These are phyloP conservation scores for Gasterosteus nipponicus DNA, from an alignment of 2,113 vertebrate genomes.

Conservation along the genomic window DNA sequence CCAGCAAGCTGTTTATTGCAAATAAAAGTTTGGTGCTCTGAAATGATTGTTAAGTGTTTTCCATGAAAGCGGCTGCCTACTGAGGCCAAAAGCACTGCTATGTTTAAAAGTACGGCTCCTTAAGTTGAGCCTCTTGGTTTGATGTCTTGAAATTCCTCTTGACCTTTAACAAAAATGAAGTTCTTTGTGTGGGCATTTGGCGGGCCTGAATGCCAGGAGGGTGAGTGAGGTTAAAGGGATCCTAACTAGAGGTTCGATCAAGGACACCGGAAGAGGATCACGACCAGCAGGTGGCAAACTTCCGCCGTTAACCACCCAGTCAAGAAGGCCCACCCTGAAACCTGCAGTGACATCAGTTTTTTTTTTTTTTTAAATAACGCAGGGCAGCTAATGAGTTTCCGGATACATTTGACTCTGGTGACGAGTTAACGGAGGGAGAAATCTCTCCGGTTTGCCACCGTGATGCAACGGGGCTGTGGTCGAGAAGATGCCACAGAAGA, in stretches of 20 bases:
- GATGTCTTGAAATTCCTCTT: slow-evolving; percentile 26
- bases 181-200: slow-evolving; percentile 26
- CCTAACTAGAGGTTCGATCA: slow-evolving; percentile 18
- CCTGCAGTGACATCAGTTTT: slow-evolving; percentile 76
- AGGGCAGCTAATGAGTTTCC: slow-evolving; percentile 36
- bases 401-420: slow-evolving; percentile 27
- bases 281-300: slow-evolving; percentile 80
- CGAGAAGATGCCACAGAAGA: background rate
- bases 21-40: too few species aligned
- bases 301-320: slow-evolving; percentile 53
- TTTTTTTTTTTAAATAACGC: slow-evolving; percentile 48
- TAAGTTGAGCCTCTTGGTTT: slow-evolving; percentile 15
- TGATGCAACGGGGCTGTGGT: slow-evolving; percentile 7
- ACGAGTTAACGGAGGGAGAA: slow-evolving; percentile 26
- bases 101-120: background rate
- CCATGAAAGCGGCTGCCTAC: background rate
- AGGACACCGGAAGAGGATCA: slow-evolving; percentile 6
- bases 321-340: slow-evolving; percentile 64
- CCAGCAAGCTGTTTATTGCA: background rate
- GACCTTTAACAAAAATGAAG: slow-evolving; percentile 28
- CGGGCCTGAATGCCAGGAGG: slow-evolving; percentile 43
- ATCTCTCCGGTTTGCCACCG: background rate
- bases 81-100: background rate
- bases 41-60: background rate
- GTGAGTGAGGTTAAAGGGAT: slow-evolving; percentile 17